Evolutionary conservation across 1,140 invertebrate species (phyloP), one percentile per base, ranked within the genome.

Genomic region (Brachionus rubens): DNA sequence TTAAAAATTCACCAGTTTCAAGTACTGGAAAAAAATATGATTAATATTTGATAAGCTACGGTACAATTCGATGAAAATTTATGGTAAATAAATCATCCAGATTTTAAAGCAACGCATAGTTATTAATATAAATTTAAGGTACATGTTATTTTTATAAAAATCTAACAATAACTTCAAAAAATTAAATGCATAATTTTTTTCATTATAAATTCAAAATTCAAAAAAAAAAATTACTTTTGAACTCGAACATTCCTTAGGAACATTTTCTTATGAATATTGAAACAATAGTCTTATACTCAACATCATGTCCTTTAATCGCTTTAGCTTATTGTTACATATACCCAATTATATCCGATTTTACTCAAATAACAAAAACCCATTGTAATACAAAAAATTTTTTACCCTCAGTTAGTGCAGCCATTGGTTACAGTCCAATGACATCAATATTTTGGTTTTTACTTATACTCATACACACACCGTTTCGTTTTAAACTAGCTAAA

Each of bases 361-460:
- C n/a, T 3, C 26, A 47, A 12, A 50, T 50, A 6, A 70, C 40
- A 16, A 47, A 50, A 46, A 70, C 65, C 28, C 65, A 70, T 50
- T 70, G 65, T 19, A 14, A 59, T 30, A 33, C 36, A 16, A 46
- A 50, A 16, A 70, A 70, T 46, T 70, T 70, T 70, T 47, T 70
- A n/a, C 65, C 65, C 14, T 70, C 65, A 21, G 65, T 70, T 43
- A 70, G 65, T 70, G 65, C 65, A n/a, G 43, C 65, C 12, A 70
- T 70, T 16, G 28, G 43, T 26, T 70, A 70, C 65, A 70, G 24
- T 16, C 65, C 65, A 2, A 1, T 48, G 3, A 70, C 65, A 16
- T 48, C 43, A 48, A 19, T 33, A 21, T 70, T 70, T 19, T 70
- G 65, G 65, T 50, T 70, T 33, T 24, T 70, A 33, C 47, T 47